Percentiles rank a stretch among this genome's conserved stretches.
Conservation (phyloP, 1,140 invertebrate genomes). For the Dinothrombium tinctorium region DNA sequence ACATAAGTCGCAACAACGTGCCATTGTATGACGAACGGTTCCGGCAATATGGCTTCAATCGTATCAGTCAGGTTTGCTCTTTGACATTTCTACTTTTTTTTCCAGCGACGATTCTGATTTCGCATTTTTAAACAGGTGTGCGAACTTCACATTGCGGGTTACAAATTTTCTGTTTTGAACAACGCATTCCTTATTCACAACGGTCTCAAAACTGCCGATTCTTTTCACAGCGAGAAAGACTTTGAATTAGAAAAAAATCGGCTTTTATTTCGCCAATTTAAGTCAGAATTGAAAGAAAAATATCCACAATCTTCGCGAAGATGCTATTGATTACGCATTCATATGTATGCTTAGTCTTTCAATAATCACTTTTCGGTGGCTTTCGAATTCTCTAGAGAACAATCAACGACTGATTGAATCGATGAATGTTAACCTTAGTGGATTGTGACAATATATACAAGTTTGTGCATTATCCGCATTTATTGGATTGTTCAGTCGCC, state of each 20-base stretch:
- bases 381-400: too few species aligned
- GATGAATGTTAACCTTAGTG: too few species aligned
- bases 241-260: conserved; percentile 27
- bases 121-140: conserved; percentile 26
- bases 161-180: conserved; percentile 31
- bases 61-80: conserved; percentile 31
- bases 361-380: too few species aligned
- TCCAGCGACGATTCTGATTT: neutral
- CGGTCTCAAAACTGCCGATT: conserved; percentile 26
- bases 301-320: conserved; percentile 29
- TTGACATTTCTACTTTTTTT: neutral
- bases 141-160: conserved; percentile 34
- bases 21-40: conserved; percentile 36
- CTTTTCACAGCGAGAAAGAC: conserved; percentile 30
- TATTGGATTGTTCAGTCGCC: too few species aligned
- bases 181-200: conserved; percentile 33
- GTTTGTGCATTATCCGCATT: too few species aligned
- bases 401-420: too few species aligned
- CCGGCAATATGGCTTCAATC: conserved; percentile 35
- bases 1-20: conserved; percentile 25
- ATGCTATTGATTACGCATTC: conserved; percentile 30
- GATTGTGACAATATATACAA: too few species aligned
- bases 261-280: conserved; percentile 30
- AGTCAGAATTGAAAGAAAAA: conserved; percentile 30
- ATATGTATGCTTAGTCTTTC: too few species aligned